Evolutionary conservation across 2,888 invertebrate genomes (phyloP).

Genomic region (Nomada fucata): DNA sequence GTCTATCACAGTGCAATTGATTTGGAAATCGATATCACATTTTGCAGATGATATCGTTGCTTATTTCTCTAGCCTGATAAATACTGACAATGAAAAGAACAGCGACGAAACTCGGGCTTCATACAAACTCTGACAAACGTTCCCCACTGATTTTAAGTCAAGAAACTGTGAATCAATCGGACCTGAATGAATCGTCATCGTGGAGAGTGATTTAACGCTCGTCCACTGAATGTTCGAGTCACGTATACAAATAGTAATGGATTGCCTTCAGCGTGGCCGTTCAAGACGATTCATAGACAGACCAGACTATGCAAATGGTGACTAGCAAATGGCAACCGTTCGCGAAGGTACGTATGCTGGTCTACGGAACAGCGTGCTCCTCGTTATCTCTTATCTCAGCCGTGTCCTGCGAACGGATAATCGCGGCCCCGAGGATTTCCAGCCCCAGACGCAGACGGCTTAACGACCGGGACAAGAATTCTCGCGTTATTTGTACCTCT

Average conservation of each 20-base stretch:
- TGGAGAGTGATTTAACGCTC: constrained; percentile 1
- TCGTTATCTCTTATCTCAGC: constrained; percentile 51
- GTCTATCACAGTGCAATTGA: too few relatives aligned
- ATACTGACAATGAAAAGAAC: too few relatives aligned
- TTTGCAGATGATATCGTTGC: too few relatives aligned
- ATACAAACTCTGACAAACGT: too few relatives aligned
- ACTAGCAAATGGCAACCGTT: constrained; percentile 27
- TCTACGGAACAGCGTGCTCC: constrained; percentile 18
- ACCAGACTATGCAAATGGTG: constrained; percentile 48
- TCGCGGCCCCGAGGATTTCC: constrained; percentile 5
- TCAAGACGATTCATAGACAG: constrained; percentile 24
- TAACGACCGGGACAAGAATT: constrained; percentile 34
- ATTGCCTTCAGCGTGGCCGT: constrained; percentile 34
- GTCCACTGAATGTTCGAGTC: neutral
- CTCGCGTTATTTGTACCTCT: neutral
- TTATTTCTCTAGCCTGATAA: too few relatives aligned
- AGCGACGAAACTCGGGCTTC: too few relatives aligned
- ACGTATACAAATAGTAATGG: constrained; percentile 47
- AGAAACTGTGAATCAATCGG: too few relatives aligned
- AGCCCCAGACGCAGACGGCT: neutral
- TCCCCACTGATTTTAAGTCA: too few relatives aligned
- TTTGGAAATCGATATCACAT: too few relatives aligned
- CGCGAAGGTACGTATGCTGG: constrained; percentile 18
- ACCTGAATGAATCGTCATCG: too few relatives aligned
- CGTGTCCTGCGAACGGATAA: constrained; percentile 28